These are phyloP conservation scores for Papilio gigon DNA, from an alignment of 2,888 invertebrate species.

Conservation along the genomic window DNA sequence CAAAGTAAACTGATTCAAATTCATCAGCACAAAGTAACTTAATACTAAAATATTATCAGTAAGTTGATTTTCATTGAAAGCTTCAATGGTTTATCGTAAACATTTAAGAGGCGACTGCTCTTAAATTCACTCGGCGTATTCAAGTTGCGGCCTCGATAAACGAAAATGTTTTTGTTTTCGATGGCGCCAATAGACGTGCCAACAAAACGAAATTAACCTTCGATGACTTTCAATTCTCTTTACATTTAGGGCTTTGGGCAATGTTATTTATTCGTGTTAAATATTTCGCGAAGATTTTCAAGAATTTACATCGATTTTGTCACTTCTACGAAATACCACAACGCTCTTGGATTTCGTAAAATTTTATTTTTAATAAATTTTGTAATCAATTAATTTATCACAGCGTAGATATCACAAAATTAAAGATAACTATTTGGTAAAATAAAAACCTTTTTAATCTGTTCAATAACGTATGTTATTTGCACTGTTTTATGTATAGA, in stretches of 20 bases:
- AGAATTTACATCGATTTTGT: not conserved
- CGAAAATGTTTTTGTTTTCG: constrained; percentile 38
- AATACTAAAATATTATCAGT: constrained; percentile 6
- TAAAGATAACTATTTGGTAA: not conserved
- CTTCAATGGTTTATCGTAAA: constrained; percentile 12
- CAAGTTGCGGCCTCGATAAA: constrained; percentile 35
- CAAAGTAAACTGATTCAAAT: constrained; percentile 10
- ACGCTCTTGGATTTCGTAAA: not conserved
- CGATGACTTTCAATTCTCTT: constrained; percentile 35
- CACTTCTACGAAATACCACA: not conserved
- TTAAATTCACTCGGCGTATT: constrained; percentile 35
- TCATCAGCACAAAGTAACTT: not conserved
- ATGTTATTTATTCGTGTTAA: constrained; percentile 19
- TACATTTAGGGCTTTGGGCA: constrained; percentile 2
- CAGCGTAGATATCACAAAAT: not conserved
- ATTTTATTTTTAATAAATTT: not conserved
- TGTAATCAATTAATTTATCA: too few species aligned
- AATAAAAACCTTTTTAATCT: not conserved
- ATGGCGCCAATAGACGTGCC: constrained; percentile 32
- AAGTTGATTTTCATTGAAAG: constrained; percentile 14
- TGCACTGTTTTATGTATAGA: not conserved
- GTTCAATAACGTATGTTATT: not conserved
- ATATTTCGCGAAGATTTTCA: constrained; percentile 1
- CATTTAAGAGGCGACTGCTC: constrained; percentile 27
- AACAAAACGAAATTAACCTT: constrained; percentile 31